These are phyloP conservation scores for Penaeus chinensis DNA, from an alignment of 1,140 invertebrate genomes.

Conservation along the genomic window DNA sequence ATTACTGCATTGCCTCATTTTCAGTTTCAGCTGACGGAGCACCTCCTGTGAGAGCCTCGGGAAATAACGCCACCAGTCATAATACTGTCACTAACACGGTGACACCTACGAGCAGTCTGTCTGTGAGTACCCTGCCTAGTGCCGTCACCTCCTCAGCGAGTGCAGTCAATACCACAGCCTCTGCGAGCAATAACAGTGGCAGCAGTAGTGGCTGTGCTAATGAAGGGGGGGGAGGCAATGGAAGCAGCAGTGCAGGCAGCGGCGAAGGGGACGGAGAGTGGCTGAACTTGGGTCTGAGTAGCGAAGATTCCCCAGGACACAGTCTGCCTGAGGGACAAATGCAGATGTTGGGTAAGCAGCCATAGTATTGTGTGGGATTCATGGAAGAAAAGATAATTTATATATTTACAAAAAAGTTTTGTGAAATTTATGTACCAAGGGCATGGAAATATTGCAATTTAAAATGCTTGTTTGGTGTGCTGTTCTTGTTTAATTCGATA, in stretches of 20 bases:
- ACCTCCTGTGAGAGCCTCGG: neutral
- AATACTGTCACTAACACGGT: neutral
- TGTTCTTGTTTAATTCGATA: too few species aligned
- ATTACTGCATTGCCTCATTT: too few species aligned
- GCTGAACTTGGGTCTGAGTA: slow-evolving; percentile 41
- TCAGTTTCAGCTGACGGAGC: too few species aligned
- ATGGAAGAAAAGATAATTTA: too few species aligned
- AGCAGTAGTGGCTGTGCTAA: neutral
- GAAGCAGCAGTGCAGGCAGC: slow-evolving; percentile 1
- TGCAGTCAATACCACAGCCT: slow-evolving; percentile 2
- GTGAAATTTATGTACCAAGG: too few species aligned
- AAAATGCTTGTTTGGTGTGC: too few species aligned
- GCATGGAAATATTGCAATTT: too few species aligned
- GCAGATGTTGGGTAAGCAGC: slow-evolving; percentile 47
- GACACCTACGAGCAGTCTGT: neutral
- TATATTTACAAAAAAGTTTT: too few species aligned
- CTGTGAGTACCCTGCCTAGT: slow-evolving; percentile 2
- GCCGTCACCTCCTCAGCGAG: neutral
- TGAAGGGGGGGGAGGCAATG: neutral
- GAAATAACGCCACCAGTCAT: slow-evolving; percentile 3
- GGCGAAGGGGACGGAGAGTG: slow-evolving; percentile 44
- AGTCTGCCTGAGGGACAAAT: slow-evolving; percentile 51
- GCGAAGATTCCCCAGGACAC: slow-evolving; percentile 42
- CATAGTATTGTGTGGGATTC: neutral
- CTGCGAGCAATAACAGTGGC: slow-evolving; percentile 29